Conservation (phyloP, 2,888 invertebrate species). For the Ophioninae sp. region DNA sequence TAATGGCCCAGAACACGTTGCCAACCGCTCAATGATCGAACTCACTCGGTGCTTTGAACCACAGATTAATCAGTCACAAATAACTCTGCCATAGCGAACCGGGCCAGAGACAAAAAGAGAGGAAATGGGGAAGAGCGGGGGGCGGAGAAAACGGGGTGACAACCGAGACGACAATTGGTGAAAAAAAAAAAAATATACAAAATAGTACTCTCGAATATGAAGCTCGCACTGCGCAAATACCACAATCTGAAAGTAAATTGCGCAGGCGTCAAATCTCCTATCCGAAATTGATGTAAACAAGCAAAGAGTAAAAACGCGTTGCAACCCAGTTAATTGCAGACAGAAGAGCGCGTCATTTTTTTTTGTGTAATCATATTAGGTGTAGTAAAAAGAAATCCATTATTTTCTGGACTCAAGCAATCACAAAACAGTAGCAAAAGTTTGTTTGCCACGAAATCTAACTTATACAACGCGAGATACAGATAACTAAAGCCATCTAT, state of each 20-base stretch:
- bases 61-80: conserved; percentile 56
- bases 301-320: too few relatives aligned
- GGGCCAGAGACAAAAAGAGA: neutral
- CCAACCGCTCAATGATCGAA: conserved; percentile 45
- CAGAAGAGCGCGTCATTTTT: too few relatives aligned
- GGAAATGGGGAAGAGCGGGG: neutral
- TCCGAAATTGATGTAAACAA: neutral
- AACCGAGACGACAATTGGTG: neutral
- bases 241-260: neutral
- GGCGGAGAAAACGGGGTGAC: neutral
- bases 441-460: too few relatives aligned
- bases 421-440: too few relatives aligned
- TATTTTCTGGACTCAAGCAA: too few relatives aligned
- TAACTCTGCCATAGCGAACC: conserved; percentile 35
- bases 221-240: neutral
- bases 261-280: neutral
- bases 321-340: too few relatives aligned
- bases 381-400: too few relatives aligned
- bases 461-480: too few relatives aligned
- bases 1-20: conserved; percentile 50
- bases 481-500: too few relatives aligned
- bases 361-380: too few relatives aligned
- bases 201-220: conserved; percentile 4
- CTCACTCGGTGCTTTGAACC: conserved; percentile 51
- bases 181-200: conserved; percentile 31